Evolutionary conservation across 2,888 invertebrate species (phyloP), one percentile per base, ranked within the genome.

Genomic region (Dasysyrphus tricinctus): DNA sequence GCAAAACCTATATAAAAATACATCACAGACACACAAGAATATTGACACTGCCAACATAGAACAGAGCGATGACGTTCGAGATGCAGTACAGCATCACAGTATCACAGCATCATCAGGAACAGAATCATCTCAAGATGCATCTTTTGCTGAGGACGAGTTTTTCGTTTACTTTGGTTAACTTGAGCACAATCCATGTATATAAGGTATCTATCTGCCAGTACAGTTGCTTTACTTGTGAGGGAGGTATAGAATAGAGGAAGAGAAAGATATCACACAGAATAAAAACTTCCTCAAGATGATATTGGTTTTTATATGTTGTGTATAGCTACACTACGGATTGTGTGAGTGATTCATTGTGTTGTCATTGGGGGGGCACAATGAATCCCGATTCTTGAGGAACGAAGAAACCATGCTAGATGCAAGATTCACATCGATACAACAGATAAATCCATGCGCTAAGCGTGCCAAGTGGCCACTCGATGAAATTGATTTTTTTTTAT

Each of bases 381-480:
- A 79, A 79, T 83, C 63, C 59, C 47, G 16, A 24, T 24, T 6
- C 8, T 12, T 14, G 24, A 57, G 47, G 24, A 61, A 39, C 7
- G 24, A 49, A 47, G 12, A 57, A 74, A 54, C 49, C 49, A 75
- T 57, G 32, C 51, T 75, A 74, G 78, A 65, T 74, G 65, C 70
- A 51, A 75, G 81, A 79, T 78, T 74, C 81, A 74, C 74, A 67
- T 57, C 78, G 70, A 86, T 81, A 81, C 78, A 78, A 69, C 80
- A 67, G 81, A 81, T 86, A 86, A 86, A 78, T 78, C 73, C 86
- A 78, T 78, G 86, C 70, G 86, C 70, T 86, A 86, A 86, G 86
- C 86, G 86, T 86, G 86, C 86, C 86, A 86, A 86, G 86, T 86
- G 86, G 78, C 81, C 81, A 81, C 86, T 86, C 81, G 72, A 82